These are phyloP conservation scores for Uria aalge DNA, from an alignment of 2,113 vertebrate genomes.

Conservation along the genomic window DNA sequence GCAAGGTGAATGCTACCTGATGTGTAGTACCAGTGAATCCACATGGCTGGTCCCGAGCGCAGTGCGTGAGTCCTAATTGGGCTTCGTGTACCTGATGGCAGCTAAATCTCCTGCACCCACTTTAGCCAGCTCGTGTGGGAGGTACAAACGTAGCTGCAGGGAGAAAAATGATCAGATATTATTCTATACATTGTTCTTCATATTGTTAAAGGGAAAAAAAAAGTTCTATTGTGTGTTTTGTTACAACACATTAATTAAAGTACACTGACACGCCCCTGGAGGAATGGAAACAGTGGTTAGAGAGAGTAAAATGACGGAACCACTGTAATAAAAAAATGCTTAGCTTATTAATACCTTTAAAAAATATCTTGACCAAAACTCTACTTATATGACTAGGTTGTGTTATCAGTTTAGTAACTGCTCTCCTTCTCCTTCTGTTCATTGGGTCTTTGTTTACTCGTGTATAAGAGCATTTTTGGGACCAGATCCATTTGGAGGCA, in stretches of 20 bases:
- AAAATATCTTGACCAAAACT: background rate
- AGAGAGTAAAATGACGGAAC: background rate
- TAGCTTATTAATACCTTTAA: background rate
- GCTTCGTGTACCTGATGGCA: background rate
- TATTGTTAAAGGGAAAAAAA: background rate
- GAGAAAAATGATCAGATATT: background rate
- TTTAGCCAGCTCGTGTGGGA: background rate
- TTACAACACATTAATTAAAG: background rate
- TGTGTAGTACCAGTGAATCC: background rate
- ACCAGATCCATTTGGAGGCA: background rate
- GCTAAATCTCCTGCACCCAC: background rate
- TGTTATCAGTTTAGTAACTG: background rate
- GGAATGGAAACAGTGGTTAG: background rate
- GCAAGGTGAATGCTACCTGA: background rate
- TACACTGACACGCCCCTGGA: background rate
- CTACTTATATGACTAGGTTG: background rate
- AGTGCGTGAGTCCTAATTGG: background rate
- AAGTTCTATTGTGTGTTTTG: background rate
- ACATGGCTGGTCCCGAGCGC: accelerated
- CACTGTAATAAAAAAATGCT: background rate
- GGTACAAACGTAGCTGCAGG: background rate
- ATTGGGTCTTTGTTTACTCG: background rate
- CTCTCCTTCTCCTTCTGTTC: background rate
- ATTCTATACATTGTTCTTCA: background rate
- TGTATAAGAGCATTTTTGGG: background rate